These are phyloP conservation scores for Fragum sueziense DNA, from an alignment of 2,888 invertebrate genomes.

Conservation along the genomic window DNA sequence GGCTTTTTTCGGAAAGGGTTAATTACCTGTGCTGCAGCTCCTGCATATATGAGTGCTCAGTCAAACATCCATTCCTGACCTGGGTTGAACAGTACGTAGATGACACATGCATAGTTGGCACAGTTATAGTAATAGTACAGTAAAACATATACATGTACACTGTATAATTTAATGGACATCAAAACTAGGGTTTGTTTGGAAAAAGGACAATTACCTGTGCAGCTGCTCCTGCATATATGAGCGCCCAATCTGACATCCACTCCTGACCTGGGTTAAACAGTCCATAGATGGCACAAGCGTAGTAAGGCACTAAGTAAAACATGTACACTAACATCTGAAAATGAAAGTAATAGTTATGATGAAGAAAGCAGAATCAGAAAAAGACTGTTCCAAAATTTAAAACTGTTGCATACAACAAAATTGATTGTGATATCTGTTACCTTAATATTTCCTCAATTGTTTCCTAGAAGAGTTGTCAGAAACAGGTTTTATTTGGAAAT, in stretches of 20 bases:
- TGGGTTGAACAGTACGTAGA: slow-evolving; percentile 67
- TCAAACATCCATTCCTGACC: slow-evolving; percentile 72
- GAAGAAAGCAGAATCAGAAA: no score
- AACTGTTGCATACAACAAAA: no score
- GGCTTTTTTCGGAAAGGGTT: not conserved
- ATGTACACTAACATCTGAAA: slow-evolving; percentile 78
- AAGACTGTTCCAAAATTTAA: no score
- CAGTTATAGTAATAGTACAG: no score
- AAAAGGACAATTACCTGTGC: slow-evolving; percentile 69
- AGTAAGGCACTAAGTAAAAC: slow-evolving; percentile 78
- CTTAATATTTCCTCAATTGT: no score
- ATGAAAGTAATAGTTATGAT: no score
- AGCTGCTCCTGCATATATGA: slow-evolving; percentile 79
- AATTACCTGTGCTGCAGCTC: slow-evolving; percentile 79
- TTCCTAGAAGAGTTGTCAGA: no score
- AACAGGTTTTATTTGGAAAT: no score
- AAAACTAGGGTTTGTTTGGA: not conserved
- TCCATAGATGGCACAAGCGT: slow-evolving; percentile 70
- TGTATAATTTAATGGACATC: no score
- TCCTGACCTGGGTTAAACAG: slow-evolving; percentile 65
- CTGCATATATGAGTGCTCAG: slow-evolving; percentile 77
- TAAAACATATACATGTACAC: no score
- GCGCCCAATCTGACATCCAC: slow-evolving; percentile 75
- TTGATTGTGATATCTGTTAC: no score
- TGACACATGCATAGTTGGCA: slow-evolving; percentile 69